Evolutionary conservation across 2,888 invertebrate genomes (phyloP), one percentile per base, ranked within the genome.

Genomic region (Pocota personata): DNA sequence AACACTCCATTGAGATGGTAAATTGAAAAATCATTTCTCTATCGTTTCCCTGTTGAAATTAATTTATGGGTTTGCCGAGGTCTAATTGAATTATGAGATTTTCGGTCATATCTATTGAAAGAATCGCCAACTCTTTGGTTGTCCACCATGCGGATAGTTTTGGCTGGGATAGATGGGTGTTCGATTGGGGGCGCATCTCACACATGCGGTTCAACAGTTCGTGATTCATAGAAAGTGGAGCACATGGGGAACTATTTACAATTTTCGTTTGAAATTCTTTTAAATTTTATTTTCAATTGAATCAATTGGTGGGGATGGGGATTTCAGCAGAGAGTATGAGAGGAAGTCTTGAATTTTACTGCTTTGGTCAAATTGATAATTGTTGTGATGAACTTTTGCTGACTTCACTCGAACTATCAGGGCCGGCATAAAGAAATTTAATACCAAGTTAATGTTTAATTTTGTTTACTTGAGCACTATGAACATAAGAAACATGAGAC

Each of bases 1-100:
- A 76, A 62, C 46, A 55, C 19, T 24, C 60, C 7, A n/a, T 40
- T 24, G 43, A 46, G 35, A 21, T 64, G 48, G 32, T 16, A 40
- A 67, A 80, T 75, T 60, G 58, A 60, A 80, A 67, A 60, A 60
- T 75, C 64, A 66, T 58, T 48, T 35, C 64, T 48, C 57, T 10
- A 40, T 73, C 46, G 52, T 43, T 58, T 69, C n/a, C 24, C 58
- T 73, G 64, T 71, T 76, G 82, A 55, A 86, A 82, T 77, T 77
- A 86, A 82, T 82, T 86, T 82, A 86, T 82, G 67, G 77, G 86
- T 77, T 86, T 77, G 82, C 72, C 86, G 32, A 52, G 48, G 48
- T 72, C 82, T 86, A 86, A 82, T 82, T 86, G 86, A 86, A 86
- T 86, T 82, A 86, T 86, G 86, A 82, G 86, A 80, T 77, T 86